phyloP scores from a whole-genome alignment of 2,797 vertebrate genomes.

The Hemibagrus guttatus region DNA sequence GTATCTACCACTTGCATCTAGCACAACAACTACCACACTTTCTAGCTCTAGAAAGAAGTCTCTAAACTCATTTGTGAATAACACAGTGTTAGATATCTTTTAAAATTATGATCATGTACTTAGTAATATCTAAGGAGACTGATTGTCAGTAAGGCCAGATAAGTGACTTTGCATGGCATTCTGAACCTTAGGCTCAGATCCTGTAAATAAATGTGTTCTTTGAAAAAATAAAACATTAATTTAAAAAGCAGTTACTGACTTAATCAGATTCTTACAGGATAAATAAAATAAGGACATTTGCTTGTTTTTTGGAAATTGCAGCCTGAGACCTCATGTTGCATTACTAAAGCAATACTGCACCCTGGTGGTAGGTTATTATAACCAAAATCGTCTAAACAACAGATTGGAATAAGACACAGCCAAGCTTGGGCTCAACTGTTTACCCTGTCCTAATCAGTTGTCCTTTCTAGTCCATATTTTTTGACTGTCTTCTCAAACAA shows the following conservation, averaged over 20 bases:
- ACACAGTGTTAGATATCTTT: too few species aligned
- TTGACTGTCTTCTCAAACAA: background rate
- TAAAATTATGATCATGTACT: background rate
- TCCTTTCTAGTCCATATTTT: background rate
- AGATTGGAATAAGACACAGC: background rate
- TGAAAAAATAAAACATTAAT: background rate
- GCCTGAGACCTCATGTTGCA: background rate
- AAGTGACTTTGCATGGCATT: background rate
- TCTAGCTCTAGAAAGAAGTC: background rate
- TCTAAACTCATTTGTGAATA: too few species aligned
- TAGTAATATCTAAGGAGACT: background rate
- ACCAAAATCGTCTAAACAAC: background rate
- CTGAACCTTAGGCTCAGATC: background rate
- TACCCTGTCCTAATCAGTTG: background rate
- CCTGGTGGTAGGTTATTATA: constrained; percentile 58
- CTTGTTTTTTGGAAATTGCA: constrained; percentile 37
- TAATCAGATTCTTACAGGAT: constrained; percentile 6
- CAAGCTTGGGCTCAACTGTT: too few species aligned
- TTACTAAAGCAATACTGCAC: constrained; percentile 67
- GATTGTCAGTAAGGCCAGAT: background rate
- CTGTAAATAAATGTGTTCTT: background rate
- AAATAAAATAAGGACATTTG: constrained; percentile 37
- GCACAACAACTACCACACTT: too few species aligned
- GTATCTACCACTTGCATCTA: too few species aligned
- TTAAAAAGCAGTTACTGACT: constrained; percentile 25